Evolutionary conservation across 2,797 vertebrate genomes (phyloP), one percentile per base, ranked within the genome.

Genomic region (Pachyuromys duprasi): DNA sequence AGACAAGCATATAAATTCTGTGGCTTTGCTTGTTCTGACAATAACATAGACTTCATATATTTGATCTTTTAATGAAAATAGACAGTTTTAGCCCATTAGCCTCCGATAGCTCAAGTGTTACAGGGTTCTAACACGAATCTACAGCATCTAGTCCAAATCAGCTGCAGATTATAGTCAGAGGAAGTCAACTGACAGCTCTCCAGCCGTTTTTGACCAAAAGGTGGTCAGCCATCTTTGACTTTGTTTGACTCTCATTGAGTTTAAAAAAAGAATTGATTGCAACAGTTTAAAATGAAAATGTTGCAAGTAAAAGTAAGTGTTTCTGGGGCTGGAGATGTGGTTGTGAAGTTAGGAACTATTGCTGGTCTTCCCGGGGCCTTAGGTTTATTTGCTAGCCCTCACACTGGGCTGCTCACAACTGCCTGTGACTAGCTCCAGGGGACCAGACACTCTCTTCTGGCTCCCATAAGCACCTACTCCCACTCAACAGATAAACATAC

Each of bases 21-120:
- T 91, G 39, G 45, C 33, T 55, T 33, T 5, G 39, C 62, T 86
- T 86, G 20, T 86, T 92, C 95, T 70, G 75, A 86, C 39, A 36
- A 53, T 60, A 53, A 72, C 91, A 28, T 31, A 80, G 33, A 18
- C 81, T 90, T 94, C 42, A 24, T 62, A 33, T 65, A 75, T 80
- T 89, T 69, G 63, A 86, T 91, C 60, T 69, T 90, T 89, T 91
- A 78, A 91, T 94, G 84, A 94, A 94, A 94, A 17, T 55, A 74
- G 79, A 76, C 31, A 31, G 67, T 86, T 95, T 92, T 53, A 80
- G 65, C 60, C 53, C 17, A 26, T 55, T 81, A 89, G 49, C 8
- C 72, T 82, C 86, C 72, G 79, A 96, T 75, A 83, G 90, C 65
- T 86, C n/a, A 93, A 57, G 15, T 75, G 42, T 49, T 9, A 5